phyloP scores from a whole-genome alignment of 2,888 invertebrate genomes.

The Xanthorhoe spadicearia region DNA sequence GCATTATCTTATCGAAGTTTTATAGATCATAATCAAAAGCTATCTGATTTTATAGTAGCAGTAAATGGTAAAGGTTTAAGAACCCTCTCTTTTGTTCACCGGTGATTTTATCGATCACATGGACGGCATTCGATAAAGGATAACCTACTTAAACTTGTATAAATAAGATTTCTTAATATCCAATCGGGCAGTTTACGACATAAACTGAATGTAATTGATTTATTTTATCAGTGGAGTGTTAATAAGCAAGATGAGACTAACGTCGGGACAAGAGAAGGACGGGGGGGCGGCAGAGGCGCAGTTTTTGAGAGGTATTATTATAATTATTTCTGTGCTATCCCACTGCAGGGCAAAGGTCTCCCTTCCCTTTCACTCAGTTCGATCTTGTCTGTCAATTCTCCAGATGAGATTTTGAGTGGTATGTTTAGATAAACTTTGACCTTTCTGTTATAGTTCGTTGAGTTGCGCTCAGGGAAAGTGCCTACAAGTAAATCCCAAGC shows the following conservation, averaged over 20 bases:
- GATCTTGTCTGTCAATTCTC: no score
- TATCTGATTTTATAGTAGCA: conserved; percentile 43
- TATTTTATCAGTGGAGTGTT: conserved; percentile 35
- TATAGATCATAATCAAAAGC: conserved; percentile 41
- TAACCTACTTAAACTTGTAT: conserved; percentile 79
- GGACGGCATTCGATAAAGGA: conserved; percentile 68
- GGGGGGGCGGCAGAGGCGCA: conserved; percentile 72
- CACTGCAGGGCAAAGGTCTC: no score
- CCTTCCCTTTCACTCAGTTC: no score
- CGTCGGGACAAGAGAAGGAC: conserved; percentile 74
- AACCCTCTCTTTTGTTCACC: conserved; percentile 58
- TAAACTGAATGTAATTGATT: conserved; percentile 32
- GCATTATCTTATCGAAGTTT: conserved; percentile 24
- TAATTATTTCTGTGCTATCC: no score
- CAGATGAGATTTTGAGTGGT: conserved; percentile 63
- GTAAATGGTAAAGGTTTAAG: conserved; percentile 44
- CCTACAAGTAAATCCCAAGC: background rate
- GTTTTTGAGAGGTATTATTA: conserved; percentile 62
- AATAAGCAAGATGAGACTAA: conserved; percentile 63
- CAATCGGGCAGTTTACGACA: conserved; percentile 54
- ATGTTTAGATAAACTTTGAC: conserved; percentile 36
- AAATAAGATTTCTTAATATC: conserved; percentile 67
- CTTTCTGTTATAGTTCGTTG: background rate
- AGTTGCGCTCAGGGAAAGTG: background rate
- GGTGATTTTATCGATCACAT: conserved; percentile 73